Percentiles rank a stretch among this genome's conserved stretches.
Conservation (phyloP, 2,888 invertebrate species). For the Papilio elwesi region DNA sequence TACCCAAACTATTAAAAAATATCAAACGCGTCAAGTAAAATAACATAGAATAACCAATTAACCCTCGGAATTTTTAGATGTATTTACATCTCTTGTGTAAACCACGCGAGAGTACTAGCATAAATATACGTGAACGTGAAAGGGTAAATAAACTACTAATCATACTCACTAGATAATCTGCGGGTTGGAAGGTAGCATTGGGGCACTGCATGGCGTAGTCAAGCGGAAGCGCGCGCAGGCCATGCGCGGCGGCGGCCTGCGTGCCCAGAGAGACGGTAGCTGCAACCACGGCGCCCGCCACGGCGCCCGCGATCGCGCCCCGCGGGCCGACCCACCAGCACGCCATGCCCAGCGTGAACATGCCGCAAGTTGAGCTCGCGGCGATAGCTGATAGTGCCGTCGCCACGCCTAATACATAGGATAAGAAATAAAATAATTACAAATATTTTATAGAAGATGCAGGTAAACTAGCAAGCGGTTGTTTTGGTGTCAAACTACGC, state of each 20-base stretch:
- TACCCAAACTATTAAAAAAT: too few relatives aligned
- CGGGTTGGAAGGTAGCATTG: constrained; percentile 61
- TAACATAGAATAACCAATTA: too few relatives aligned
- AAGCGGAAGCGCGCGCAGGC: constrained; percentile 80
- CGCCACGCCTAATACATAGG: constrained; percentile 79
- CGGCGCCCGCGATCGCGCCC: constrained; percentile 86
- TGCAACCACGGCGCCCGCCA: constrained; percentile 84
- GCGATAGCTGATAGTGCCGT: constrained; percentile 93
- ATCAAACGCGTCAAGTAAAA: too few relatives aligned
- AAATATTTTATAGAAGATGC: too few relatives aligned
- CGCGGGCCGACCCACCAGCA: constrained; percentile 91
- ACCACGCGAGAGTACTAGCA: too few relatives aligned
- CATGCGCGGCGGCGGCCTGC: constrained; percentile 86
- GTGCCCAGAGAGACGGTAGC: constrained; percentile 87
- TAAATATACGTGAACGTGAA: too few relatives aligned
- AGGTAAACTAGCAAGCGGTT: too few relatives aligned
- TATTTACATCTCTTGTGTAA: too few relatives aligned
- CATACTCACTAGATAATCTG: constrained; percentile 65
- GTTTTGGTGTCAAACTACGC: too few relatives aligned
- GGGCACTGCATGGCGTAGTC: constrained; percentile 59
- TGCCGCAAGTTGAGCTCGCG: constrained; percentile 91
- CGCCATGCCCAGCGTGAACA: constrained; percentile 92
- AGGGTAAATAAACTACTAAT: neutral
- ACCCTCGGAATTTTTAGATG: too few relatives aligned
- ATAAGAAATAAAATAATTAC: too few relatives aligned